Evolutionary conservation across 1,140 invertebrate genomes (phyloP).

Genomic region (roundworm (Caenorhabditis elegans)): WBcel235 BX284602.5:9434501-9435000

Average conservation of each 20-base stretch:
- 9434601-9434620: neutral
- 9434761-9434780: neutral
- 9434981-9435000: constrained; percentile 37
- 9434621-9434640: neutral
- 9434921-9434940: constrained; percentile 12
- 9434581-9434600: neutral
- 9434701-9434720: neutral
- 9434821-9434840: neutral
- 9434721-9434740: neutral
- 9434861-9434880: neutral
- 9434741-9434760: no score
- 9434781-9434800: neutral
- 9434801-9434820: constrained; percentile 3
- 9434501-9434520: neutral
- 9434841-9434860: neutral
- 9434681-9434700: neutral
- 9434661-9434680: neutral
- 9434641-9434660: neutral
- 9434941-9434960: constrained; percentile 43
- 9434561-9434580: neutral
- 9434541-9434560: neutral
- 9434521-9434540: neutral
- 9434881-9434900: no score
- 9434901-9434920: neutral
- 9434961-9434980: constrained; percentile 43